phyloP scores from a whole-genome alignment of 2,113 vertebrate species.

The Laticauda laticaudata region DNA sequence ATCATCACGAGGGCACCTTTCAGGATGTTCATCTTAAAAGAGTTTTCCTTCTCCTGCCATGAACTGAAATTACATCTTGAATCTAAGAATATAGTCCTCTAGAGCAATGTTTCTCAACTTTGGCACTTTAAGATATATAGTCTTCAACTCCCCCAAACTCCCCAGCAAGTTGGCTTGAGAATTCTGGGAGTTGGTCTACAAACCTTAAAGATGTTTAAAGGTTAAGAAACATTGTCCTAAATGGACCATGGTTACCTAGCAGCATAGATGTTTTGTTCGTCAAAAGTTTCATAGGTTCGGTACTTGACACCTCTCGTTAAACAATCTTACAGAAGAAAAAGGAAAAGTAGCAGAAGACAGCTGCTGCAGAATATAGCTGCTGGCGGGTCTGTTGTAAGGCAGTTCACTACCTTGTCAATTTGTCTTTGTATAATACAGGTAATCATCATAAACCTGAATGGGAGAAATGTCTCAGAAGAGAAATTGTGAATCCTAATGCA shows the following conservation, averaged over 20 bases:
- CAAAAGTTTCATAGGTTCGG: not conserved
- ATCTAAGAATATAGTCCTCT: not conserved
- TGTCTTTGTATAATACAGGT: not conserved
- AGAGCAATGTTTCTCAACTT: not conserved
- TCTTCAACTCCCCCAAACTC: not conserved
- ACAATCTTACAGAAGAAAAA: not conserved
- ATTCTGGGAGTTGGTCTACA: not conserved
- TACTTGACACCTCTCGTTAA: not conserved
- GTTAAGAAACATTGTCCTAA: not conserved
- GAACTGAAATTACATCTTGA: not conserved
- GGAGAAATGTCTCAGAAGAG: no score
- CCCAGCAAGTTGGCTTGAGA: not conserved
- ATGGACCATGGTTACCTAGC: not conserved
- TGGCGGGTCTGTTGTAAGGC: not conserved
- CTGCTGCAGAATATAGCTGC: not conserved
- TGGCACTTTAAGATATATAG: not conserved
- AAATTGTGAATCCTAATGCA: not conserved
- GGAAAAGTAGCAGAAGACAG: not conserved
- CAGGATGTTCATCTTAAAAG: not conserved
- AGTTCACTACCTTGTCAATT: not conserved
- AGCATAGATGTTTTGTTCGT: not conserved
- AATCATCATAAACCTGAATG: not conserved
- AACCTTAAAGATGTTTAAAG: not conserved
- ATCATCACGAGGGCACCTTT: conserved; percentile 3
- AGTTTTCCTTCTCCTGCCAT: conserved; percentile 25